phyloP scores from a whole-genome alignment of 2,888 invertebrate genomes.

The Ophion ellenae region DNA sequence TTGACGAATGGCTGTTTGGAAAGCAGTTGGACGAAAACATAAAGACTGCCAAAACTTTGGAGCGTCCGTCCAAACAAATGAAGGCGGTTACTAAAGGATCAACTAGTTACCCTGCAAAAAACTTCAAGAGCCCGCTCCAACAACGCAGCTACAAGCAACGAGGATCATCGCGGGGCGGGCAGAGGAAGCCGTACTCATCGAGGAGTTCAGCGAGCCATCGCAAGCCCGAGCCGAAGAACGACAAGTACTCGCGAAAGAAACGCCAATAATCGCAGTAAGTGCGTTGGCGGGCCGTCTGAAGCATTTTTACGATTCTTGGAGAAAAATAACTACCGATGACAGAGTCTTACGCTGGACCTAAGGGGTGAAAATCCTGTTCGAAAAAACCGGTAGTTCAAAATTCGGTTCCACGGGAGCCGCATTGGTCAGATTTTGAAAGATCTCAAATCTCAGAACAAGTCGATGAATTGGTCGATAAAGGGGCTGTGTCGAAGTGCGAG shows the following conservation, averaged over 20 bases:
- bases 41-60: slow-evolving; percentile 52
- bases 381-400: slow-evolving; percentile 26
- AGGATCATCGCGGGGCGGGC: slow-evolving; percentile 36
- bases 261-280: slow-evolving; percentile 46
- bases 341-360: slow-evolving; percentile 43
- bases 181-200: slow-evolving; percentile 30
- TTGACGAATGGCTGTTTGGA: slow-evolving; percentile 63
- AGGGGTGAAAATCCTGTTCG: slow-evolving; percentile 48
- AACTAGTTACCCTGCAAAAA: slow-evolving; percentile 57
- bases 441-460: slow-evolving; percentile 45
- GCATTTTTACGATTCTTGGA: slow-evolving; percentile 35
- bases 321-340: slow-evolving; percentile 36
- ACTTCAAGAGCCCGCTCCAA: slow-evolving; percentile 58
- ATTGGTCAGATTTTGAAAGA: slow-evolving; percentile 46
- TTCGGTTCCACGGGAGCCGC: slow-evolving; percentile 31
- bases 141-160: slow-evolving; percentile 39
- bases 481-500: slow-evolving; percentile 29
- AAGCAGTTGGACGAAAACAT: slow-evolving; percentile 53
- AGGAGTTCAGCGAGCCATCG: slow-evolving; percentile 30
- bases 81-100: slow-evolving; percentile 27
- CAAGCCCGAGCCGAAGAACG: slow-evolving; percentile 42
- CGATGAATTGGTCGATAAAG: slow-evolving; percentile 42
- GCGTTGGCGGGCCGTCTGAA: slow-evolving; percentile 37
- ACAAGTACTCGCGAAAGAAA: slow-evolving; percentile 41
- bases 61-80: slow-evolving; percentile 55